These are phyloP conservation scores for Myzus persicae DNA, from an alignment of 1,140 invertebrate species.

Conservation along the genomic window DNA sequence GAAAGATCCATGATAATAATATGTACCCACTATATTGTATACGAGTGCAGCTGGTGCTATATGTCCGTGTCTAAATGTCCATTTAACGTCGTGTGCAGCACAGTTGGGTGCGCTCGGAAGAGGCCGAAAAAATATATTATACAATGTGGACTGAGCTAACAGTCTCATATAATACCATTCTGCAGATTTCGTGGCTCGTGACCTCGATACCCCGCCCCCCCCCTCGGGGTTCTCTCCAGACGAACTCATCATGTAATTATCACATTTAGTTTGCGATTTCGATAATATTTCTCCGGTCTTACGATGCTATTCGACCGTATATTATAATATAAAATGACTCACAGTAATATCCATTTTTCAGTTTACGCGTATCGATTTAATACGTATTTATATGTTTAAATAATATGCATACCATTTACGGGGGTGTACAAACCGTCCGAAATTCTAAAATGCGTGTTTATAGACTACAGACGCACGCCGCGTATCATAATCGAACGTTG, in stretches of 20 bases:
- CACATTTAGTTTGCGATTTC: not conserved
- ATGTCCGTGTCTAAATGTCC: not conserved
- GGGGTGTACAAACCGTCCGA: not conserved
- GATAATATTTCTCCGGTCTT: not conserved
- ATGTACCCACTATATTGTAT: not conserved
- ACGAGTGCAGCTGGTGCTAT: not conserved
- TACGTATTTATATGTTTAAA: not conserved
- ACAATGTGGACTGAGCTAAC: not conserved
- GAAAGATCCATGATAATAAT: too few species aligned
- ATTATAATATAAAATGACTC: not conserved
- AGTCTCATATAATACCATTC: not conserved
- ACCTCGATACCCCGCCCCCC: not conserved
- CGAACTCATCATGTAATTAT: not conserved
- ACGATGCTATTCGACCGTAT: not conserved
- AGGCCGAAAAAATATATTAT: not conserved
- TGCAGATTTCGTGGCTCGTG: not conserved
- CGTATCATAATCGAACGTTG: not conserved
- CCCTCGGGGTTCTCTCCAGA: not conserved
- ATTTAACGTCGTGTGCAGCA: not conserved
- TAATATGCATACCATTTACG: too few species aligned
- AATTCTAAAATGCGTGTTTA: not conserved
- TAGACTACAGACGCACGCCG: too few species aligned
- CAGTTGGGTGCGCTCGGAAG: not conserved
- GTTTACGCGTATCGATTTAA: not conserved
- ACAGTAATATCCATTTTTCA: not conserved